Percentiles rank a stretch among this genome's conserved stretches.
phyloP scores from a whole-genome alignment of 1,140 invertebrate species.

The Hypothenemus hampei region DNA sequence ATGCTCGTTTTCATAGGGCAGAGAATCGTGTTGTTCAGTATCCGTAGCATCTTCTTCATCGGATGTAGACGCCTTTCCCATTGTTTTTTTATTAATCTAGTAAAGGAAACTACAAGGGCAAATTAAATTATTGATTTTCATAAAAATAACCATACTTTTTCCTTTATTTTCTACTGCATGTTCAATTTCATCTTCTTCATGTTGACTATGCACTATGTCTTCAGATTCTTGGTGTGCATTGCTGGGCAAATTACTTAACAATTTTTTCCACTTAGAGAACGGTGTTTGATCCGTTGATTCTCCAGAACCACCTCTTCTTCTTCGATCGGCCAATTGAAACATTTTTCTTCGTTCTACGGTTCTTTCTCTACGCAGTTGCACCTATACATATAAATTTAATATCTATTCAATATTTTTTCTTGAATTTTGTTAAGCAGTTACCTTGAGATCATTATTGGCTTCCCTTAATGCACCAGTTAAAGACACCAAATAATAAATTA shows the following conservation, averaged over 20 bases:
- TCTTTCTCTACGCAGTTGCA: conserved; percentile 77
- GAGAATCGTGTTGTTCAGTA: conserved; percentile 59
- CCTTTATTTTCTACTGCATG: conserved; percentile 27
- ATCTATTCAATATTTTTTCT: neutral
- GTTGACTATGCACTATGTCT: conserved; percentile 14
- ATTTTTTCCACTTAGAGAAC: conserved; percentile 65
- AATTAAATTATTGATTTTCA: neutral
- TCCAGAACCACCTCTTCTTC: conserved; percentile 53
- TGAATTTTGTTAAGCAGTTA: conserved; percentile 37
- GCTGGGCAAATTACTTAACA: conserved; percentile 54
- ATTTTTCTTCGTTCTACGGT: conserved; percentile 91
- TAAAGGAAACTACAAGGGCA: conserved; percentile 51
- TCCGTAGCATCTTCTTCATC: conserved; percentile 56
- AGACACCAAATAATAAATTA: conserved; percentile 93
- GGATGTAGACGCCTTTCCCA: conserved; percentile 54
- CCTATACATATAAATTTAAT: conserved; percentile 47
- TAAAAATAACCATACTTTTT: conserved; percentile 19
- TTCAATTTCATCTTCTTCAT: conserved; percentile 18
- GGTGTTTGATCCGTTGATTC: conserved; percentile 53
- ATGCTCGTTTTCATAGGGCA: conserved; percentile 52
- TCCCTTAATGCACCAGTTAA: conserved; percentile 85
- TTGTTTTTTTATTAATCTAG: conserved; percentile 58
- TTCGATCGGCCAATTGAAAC: conserved; percentile 76
- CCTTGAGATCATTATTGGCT: conserved; percentile 89
- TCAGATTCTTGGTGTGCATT: conserved; percentile 43